phyloP scores from a whole-genome alignment of 2,113 vertebrate species.

The Formicarius rufipectus region DNA sequence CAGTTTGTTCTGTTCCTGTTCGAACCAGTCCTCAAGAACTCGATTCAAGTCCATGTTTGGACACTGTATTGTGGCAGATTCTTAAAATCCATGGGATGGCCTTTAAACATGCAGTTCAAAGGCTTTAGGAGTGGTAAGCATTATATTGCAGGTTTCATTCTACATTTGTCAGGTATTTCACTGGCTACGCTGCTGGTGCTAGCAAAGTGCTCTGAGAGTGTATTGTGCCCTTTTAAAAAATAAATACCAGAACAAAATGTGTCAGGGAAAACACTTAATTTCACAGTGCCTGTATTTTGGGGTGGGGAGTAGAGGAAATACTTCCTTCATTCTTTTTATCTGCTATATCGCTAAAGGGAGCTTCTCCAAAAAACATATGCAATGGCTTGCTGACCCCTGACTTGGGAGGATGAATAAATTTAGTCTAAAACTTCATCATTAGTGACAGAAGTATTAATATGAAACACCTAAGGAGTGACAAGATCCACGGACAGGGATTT shows the following conservation, averaged over 20 bases:
- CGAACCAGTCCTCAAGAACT: background rate
- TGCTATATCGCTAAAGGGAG: background rate
- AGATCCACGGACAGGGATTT: background rate
- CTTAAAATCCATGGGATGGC: background rate
- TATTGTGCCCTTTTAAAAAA: background rate
- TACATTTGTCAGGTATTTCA: background rate
- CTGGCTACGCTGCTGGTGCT: background rate
- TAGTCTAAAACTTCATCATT: background rate
- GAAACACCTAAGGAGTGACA: background rate
- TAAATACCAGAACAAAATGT: background rate
- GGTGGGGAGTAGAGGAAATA: background rate
- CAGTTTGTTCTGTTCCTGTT: background rate
- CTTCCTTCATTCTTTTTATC: background rate
- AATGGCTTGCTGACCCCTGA: background rate
- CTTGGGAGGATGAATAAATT: background rate
- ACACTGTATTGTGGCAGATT: background rate
- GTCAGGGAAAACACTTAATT: background rate
- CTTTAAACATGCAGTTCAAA: background rate
- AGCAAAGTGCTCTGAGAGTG: background rate
- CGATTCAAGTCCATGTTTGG: background rate
- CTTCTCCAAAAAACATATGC: background rate
- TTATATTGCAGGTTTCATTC: background rate
- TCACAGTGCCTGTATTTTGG: background rate
- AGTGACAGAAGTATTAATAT: background rate
- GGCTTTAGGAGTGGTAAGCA: background rate